Percentiles rank a stretch among this genome's conserved stretches.
Evolutionary conservation across 2,113 vertebrate genomes (phyloP).

Genomic region (Patagioenas fasciata): DNA sequence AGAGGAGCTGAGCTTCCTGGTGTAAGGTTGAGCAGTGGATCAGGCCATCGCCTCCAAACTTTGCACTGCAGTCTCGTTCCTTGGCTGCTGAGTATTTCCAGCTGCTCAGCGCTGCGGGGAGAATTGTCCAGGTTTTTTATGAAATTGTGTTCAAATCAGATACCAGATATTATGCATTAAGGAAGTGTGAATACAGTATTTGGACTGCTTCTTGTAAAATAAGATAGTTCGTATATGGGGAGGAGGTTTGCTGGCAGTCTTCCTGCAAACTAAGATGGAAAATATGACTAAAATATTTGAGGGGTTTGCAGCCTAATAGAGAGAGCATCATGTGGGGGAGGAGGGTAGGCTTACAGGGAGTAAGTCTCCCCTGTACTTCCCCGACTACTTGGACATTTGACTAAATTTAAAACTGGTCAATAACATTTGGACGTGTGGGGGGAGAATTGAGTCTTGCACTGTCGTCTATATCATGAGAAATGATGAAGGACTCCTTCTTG

Average conservation of each 20-base stretch:
- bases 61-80: not conserved
- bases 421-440: not conserved
- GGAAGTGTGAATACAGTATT: slow-evolving; percentile 17
- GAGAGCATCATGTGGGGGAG: not conserved
- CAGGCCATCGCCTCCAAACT: not conserved
- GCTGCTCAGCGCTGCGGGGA: not conserved
- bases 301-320: slow-evolving; percentile 9
- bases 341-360: not conserved
- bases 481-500: slow-evolving; percentile 1
- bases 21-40: not conserved
- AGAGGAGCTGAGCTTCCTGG: not conserved
- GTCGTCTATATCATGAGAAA: not conserved
- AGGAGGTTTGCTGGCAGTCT: slow-evolving; percentile 40
- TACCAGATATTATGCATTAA: not conserved
- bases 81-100: slow-evolving; percentile 14
- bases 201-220: slow-evolving; percentile 37
- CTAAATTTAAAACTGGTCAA: not conserved
- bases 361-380: not conserved
- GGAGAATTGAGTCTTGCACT: not conserved
- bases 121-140: not conserved
- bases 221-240: not conserved
- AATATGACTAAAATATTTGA: slow-evolving; percentile 54
- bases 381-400: not conserved
- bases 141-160: not conserved
- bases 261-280: slow-evolving; percentile 55